These are phyloP conservation scores for Podocnemis expansa DNA, from an alignment of 2,113 vertebrate genomes.

Conservation along the genomic window DNA sequence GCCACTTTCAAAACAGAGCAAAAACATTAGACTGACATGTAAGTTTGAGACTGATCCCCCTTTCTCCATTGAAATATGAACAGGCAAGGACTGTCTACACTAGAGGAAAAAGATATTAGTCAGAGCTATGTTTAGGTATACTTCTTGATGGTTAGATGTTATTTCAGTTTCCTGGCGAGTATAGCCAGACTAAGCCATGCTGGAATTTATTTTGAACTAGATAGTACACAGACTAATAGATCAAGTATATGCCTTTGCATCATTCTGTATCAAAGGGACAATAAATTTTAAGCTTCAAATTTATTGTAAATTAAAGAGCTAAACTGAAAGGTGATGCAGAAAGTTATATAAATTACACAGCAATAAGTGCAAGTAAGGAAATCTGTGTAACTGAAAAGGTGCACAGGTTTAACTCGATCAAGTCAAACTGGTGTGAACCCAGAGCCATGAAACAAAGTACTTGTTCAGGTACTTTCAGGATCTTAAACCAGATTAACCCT, in stretches of 20 bases:
- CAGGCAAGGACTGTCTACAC: background rate
- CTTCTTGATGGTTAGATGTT: background rate
- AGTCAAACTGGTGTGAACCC: background rate
- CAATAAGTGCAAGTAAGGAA: background rate
- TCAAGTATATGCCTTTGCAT: background rate
- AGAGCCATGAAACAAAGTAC: background rate
- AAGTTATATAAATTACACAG: background rate
- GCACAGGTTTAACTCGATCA: background rate
- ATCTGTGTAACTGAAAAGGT: background rate
- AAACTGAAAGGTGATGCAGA: background rate
- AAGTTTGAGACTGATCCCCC: background rate
- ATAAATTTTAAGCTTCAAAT: background rate
- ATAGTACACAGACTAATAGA: background rate
- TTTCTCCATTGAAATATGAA: background rate
- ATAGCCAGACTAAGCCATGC: background rate
- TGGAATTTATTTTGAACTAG: background rate
- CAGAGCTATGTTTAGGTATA: constrained; percentile 3
- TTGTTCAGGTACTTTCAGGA: background rate
- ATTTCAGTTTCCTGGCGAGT: background rate
- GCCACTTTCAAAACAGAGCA: background rate
- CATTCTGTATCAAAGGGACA: background rate
- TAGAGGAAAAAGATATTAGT: background rate
- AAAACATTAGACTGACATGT: background rate
- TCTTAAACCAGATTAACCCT: background rate
- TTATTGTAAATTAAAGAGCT: background rate